phyloP scores from a whole-genome alignment of 2,888 invertebrate species.

The Platerodrilus igneus region DNA sequence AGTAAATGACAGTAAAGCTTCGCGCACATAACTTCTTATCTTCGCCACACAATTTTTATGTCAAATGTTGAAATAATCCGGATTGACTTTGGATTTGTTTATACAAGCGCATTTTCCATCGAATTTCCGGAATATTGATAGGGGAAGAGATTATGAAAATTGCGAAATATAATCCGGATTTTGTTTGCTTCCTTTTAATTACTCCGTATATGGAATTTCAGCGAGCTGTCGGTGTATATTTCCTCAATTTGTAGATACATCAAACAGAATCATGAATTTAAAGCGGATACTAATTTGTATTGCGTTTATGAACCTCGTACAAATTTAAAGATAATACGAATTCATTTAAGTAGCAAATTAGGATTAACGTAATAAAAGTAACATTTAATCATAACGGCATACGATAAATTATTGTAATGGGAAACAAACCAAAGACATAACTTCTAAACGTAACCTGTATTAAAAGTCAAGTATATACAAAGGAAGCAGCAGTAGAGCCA shows the following conservation, averaged over 20 bases:
- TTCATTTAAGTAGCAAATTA: too few relatives aligned
- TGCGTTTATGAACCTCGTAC: too few relatives aligned
- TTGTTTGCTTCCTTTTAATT: too few relatives aligned
- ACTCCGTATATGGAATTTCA: too few relatives aligned
- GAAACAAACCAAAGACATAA: not conserved
- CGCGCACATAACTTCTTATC: conserved; percentile 42
- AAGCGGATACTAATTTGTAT: too few relatives aligned
- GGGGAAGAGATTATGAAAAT: too few relatives aligned
- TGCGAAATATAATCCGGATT: too few relatives aligned
- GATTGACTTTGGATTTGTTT: conserved; percentile 34
- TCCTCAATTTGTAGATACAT: too few relatives aligned
- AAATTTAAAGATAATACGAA: too few relatives aligned
- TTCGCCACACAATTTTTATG: conserved; percentile 34
- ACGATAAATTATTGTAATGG: not conserved
- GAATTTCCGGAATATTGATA: conserved; percentile 18
- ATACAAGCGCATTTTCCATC: conserved; percentile 30
- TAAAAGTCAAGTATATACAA: conserved; percentile 36
- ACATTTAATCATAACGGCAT: not conserved
- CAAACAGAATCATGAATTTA: too few relatives aligned
- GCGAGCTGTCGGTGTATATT: too few relatives aligned
- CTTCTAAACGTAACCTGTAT: conserved; percentile 15
- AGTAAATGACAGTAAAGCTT: conserved; percentile 40
- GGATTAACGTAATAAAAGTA: too few relatives aligned
- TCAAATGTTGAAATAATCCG: conserved; percentile 33
- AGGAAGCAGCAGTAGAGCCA: conserved; percentile 37